Evolutionary conservation across 2,113 vertebrate species (phyloP).

Genomic region (Calonectris borealis): DNA sequence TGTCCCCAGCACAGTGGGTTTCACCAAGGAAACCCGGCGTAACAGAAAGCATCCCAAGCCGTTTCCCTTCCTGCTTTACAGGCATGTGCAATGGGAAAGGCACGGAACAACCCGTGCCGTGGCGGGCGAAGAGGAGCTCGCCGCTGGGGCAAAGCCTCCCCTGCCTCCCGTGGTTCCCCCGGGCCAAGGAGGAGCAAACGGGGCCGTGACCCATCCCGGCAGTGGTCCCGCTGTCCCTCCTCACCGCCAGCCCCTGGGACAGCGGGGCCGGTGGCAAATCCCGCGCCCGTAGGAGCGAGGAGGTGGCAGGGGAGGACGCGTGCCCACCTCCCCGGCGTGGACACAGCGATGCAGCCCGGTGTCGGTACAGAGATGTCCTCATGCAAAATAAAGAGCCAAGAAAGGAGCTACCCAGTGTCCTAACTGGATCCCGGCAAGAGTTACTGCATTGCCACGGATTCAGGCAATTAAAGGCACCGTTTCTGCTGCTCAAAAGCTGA

Average conservation of each 20-base stretch:
- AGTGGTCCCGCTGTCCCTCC: not conserved
- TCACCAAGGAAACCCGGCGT: not conserved
- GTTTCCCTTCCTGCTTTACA: not conserved
- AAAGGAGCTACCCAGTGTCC: slow-evolving; percentile 17
- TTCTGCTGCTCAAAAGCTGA: slow-evolving; percentile 62
- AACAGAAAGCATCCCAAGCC: not conserved
- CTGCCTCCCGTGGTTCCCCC: not conserved
- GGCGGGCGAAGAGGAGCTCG: not conserved
- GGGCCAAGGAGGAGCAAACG: not conserved
- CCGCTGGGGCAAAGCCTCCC: not conserved
- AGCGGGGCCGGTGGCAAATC: not conserved
- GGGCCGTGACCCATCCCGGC: not conserved
- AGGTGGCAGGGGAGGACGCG: not conserved
- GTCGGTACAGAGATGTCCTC: fast-evolving
- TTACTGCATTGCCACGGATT: slow-evolving; percentile 48
- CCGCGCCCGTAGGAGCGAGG: fast-evolving
- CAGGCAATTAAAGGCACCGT: slow-evolving; percentile 65
- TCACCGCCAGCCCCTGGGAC: not conserved
- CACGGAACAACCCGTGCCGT: fast-evolving
- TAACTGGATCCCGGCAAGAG: slow-evolving; percentile 23
- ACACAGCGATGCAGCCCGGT: fast-evolving
- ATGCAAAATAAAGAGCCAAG: not conserved
- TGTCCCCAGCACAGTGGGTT: not conserved
- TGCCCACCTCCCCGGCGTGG: not conserved
- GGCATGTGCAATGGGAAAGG: not conserved